Base-by-base conservation (phyloP, 2,113 vertebrate species). In the Ptychochromis oligacanthus region DNA sequence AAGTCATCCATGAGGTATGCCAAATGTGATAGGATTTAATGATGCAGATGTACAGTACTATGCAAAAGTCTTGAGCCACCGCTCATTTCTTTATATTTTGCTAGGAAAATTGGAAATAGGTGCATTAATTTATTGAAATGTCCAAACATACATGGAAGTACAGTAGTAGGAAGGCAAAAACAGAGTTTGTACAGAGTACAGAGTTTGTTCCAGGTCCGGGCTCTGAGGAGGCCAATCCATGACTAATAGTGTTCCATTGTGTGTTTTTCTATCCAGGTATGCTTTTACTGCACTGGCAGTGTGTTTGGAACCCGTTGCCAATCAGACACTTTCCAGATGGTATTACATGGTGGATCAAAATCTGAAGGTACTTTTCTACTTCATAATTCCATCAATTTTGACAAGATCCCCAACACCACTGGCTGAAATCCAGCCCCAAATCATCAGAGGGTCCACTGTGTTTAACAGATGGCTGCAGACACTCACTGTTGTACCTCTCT, bases 21-120 rank as follows among this genome's bases (percentile, higher is more conserved):
- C 61, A 54, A 65, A 83, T 80, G 79, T 54, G 8, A 74, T 34
- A 10, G 6, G 10, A 11, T 67, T 85, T 75, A 82, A 87, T 88
- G 82, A 85, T 74, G 65, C 49, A 87, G 6, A 18, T 70, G 54
- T 10, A 4, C 20, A 9, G 8, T 10, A 38, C 64, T 49, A 22
- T 4, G 0, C 2, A 49, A 40, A 40, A 2, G n/a, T 43, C 7
- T 43, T 13, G 40, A 15, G 28, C 28, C 28, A 31, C 18, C n/a
- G 1, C 20, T 9, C 20, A 43, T 65, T 40, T 65, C n/a, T 49
- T 70, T 70, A 7, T 70, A 24, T 1, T 0, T 49, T 20, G 24
- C 49, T 70, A 7, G 65, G 24, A 49, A 49, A 20, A 31, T 20
- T 9, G 24, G 5, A 46, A 46, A 46, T 46, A 46, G 40, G 12